These are phyloP conservation scores for Eurystomus glaucurus DNA, from an alignment of 2,797 vertebrate species.

Conservation along the genomic window DNA sequence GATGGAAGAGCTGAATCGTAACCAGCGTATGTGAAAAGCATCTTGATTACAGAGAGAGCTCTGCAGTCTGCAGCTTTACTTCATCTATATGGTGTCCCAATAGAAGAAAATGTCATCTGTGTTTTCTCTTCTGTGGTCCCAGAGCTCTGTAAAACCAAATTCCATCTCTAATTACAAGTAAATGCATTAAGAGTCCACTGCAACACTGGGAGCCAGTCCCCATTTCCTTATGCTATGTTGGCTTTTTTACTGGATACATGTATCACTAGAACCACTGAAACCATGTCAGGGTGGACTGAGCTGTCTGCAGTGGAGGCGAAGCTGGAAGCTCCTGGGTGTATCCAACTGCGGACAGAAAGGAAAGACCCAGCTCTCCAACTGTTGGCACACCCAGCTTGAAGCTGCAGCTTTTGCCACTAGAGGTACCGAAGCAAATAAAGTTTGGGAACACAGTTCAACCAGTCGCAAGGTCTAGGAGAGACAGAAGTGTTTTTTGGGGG, in stretches of 20 bases:
- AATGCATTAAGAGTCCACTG: not conserved
- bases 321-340: not conserved
- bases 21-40: not conserved
- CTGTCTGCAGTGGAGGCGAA: not conserved
- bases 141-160: not conserved
- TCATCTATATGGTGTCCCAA: not conserved
- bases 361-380: not conserved
- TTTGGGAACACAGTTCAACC: not conserved
- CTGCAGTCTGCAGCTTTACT: not conserved
- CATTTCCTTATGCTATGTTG: not conserved
- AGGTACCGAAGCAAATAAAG: fast-evolving
- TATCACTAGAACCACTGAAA: not conserved
- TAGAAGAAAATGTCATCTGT: not conserved
- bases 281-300: too few species aligned
- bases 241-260: fast-evolving
- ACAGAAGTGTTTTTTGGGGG: not conserved
- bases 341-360: not conserved
- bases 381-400: fast-evolving
- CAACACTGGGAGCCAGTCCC: not conserved
- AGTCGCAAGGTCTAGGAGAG: not conserved
- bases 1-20: not conserved
- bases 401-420: not conserved
- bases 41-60: not conserved
- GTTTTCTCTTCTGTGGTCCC: not conserved
- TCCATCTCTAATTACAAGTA: not conserved